Evolutionary conservation across 1,140 invertebrate genomes (phyloP), one percentile per base, ranked within the genome.

Genomic region (Aphidius gifuensis): DNA sequence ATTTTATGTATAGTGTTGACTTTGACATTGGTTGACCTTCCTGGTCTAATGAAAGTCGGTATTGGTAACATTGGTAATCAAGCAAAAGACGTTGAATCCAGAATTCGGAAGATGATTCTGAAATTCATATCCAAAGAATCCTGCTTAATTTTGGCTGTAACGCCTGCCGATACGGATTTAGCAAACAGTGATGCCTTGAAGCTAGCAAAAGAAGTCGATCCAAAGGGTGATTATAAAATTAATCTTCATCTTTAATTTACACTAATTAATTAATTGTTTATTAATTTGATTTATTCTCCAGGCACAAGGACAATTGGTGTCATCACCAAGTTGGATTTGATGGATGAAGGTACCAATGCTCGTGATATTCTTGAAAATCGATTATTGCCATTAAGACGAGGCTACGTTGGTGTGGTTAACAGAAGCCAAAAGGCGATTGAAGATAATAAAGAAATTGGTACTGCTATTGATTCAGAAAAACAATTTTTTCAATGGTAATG

Each of bases 321-420:
- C 9, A 96, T 99, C 61, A 99, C 98, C 49, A 99, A 99, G 81
- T 82, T 99, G 58, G 98, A 99, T 87, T 86, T 99, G 74, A 99
- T 99, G 97, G 98, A 99, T 77, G 96, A 99, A 75, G 98, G 98
- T 39, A 99, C 97, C 40, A 97, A 99, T 85, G 97, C 97, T 7
- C 85, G 94, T 58, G 97, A 99, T 70, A 94, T 99, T 67, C 83
- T 99, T 60, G 97, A 99, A 82, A 99, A 99, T 82, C 96, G 95
- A 80, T 82, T 99, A 57, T 83, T 99, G 62, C 96, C 97, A 5
- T 83, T 99, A 54, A 85, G 97, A 62, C 86, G 98, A 74, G 95
- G 96, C 8, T 98, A 98, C 75, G 96, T 99, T 71, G 97, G 97
- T 69, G 97, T 99, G 6, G 96, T 99, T 5, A 99, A 99, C 82